A percentile compares a stretch with the other conserved stretches of the same genome.
These are phyloP conservation scores for Epinephelus fuscoguttatus DNA, from an alignment of 2,113 vertebrate genomes.

Conservation along the genomic window DNA sequence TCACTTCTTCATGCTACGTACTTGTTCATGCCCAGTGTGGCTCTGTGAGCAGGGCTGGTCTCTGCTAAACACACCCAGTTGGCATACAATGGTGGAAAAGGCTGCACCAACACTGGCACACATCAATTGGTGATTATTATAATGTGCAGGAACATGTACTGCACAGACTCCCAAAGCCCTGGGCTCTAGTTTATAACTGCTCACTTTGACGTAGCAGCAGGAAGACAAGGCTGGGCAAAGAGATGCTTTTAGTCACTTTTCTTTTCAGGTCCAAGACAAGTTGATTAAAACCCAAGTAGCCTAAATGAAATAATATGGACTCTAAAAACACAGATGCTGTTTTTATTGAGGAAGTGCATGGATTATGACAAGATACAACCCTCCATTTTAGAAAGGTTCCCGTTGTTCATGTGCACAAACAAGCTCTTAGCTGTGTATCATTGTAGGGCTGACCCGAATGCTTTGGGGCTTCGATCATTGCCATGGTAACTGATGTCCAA, in stretches of 20 bases:
- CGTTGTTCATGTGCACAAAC: not conserved
- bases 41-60: constrained; percentile 27
- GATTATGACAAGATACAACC: not conserved
- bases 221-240: constrained; percentile 10
- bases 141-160: constrained; percentile 52
- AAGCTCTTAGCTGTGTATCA: not conserved
- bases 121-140: constrained; percentile 40
- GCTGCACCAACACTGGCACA: constrained; percentile 42
- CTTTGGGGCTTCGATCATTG: no score
- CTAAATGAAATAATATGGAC: not conserved
- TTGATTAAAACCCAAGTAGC: not conserved
- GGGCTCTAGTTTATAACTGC: not conserved
- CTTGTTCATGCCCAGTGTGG: constrained; percentile 35
- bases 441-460: not conserved
- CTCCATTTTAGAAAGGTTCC: not conserved
- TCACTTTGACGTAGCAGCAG: not conserved
- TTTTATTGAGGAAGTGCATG: not conserved
- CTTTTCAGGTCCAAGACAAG: not conserved
- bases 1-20: constrained; percentile 11
- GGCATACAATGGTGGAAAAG: constrained; percentile 67
- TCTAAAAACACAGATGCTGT: not conserved
- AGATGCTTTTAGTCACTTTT: not conserved
- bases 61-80: constrained; percentile 65
- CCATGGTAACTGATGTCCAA: no score
- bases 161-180: constrained; percentile 19